Evolutionary conservation across 2,888 invertebrate genomes (phyloP).

Genomic region (Dryococelus australis): DNA sequence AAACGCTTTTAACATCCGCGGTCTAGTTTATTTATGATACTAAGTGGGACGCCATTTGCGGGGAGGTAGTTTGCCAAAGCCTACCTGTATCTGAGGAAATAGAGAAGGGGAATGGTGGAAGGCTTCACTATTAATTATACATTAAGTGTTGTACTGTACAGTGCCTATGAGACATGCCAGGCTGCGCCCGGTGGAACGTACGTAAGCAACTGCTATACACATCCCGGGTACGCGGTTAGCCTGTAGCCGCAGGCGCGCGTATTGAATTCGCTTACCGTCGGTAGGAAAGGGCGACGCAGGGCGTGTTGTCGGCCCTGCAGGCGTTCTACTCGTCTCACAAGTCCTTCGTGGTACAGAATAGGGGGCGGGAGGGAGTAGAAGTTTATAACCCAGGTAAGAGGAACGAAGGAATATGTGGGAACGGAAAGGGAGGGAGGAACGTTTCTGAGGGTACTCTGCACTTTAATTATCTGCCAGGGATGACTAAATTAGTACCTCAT

Average conservation of each 20-base stretch:
- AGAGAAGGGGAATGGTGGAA: neutral
- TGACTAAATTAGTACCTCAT: conserved; percentile 45
- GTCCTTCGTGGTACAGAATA: neutral
- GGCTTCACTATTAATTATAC: neutral
- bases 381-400: neutral
- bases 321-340: neutral
- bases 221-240: neutral
- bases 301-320: neutral
- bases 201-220: neutral
- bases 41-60: neutral
- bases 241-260: neutral
- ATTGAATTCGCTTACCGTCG: neutral
- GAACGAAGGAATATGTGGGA: conserved; percentile 33
- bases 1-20: neutral
- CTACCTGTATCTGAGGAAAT: neutral
- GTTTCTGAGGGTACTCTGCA: conserved; percentile 12
- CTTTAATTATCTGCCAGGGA: conserved; percentile 43
- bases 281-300: neutral
- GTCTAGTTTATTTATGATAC: neutral
- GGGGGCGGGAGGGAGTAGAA: neutral
- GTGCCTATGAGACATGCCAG: too few species aligned
- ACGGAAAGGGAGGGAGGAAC: neutral
- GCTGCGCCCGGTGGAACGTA: neutral
- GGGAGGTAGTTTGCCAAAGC: neutral
- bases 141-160: neutral